Evolutionary conservation across 2,797 vertebrate species (phyloP).

Genomic region (Semaprochilodus insignis): DNA sequence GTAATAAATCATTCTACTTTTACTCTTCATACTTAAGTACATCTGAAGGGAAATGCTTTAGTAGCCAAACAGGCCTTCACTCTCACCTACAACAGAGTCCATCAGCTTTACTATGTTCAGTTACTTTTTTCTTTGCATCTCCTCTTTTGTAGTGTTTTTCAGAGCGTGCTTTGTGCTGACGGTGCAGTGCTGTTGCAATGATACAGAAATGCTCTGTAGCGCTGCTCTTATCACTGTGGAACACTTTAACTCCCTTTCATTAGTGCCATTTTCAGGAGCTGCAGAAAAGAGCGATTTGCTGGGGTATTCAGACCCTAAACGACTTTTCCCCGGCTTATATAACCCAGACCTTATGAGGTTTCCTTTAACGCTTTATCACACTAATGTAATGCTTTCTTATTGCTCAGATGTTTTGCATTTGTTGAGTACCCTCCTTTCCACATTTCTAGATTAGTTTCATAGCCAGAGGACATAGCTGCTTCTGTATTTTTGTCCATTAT

Average conservation of each 20-base stretch:
- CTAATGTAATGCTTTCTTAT: constrained; percentile 32
- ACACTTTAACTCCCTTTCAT: constrained; percentile 46
- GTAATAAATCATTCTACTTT: no score
- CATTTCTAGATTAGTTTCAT: constrained; percentile 2
- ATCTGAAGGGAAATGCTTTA: no score
- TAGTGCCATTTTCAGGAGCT: constrained; percentile 40
- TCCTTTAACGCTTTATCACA: constrained; percentile 4
- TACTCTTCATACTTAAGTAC: no score
- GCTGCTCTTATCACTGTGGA: constrained; percentile 31
- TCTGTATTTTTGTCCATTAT: background rate
- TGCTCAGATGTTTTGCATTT: background rate
- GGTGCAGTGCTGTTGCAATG: constrained; percentile 30
- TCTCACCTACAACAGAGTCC: background rate
- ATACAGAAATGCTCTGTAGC: constrained; percentile 4
- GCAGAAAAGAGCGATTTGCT: constrained; percentile 25
- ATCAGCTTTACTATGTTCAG: background rate
- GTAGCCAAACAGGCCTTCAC: no score
- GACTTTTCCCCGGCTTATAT: constrained; percentile 22
- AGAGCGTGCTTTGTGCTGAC: constrained; percentile 33
- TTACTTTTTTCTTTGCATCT: background rate
- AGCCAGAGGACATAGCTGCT: background rate
- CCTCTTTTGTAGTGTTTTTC: constrained; percentile 6
- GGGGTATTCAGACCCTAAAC: constrained; percentile 36
- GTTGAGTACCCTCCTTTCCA: background rate
- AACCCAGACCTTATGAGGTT: constrained; percentile 17